Evolutionary conservation across 2,113 vertebrate species (phyloP).

Genomic region (Dromaius novaehollandiae): DNA sequence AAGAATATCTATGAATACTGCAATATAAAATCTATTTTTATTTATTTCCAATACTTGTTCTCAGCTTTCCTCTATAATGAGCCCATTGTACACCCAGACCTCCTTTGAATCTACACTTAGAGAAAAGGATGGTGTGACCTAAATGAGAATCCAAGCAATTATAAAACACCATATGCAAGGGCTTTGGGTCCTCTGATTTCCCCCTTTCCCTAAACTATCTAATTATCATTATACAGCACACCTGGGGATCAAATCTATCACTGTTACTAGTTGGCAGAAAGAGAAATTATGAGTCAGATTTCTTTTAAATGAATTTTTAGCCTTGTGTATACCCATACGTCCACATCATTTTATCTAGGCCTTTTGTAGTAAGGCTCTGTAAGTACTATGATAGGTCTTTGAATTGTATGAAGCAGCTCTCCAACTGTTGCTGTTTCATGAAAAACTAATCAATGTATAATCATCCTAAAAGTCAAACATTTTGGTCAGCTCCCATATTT

Average conservation of each 20-base stretch:
- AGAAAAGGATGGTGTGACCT: background rate
- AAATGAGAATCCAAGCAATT: background rate
- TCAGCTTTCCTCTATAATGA: background rate
- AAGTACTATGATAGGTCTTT: background rate
- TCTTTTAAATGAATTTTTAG: background rate
- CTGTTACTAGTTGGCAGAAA: background rate
- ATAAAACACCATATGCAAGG: background rate
- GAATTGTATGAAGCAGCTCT: background rate
- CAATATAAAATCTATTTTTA: background rate
- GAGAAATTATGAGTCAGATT: background rate
- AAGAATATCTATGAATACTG: background rate
- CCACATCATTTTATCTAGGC: background rate
- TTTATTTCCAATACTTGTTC: background rate
- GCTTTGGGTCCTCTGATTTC: background rate
- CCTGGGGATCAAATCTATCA: background rate
- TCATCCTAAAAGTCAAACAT: background rate
- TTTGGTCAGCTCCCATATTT: background rate
- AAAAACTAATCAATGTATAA: background rate
- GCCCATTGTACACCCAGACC: background rate
- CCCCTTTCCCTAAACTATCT: background rate
- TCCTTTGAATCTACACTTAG: background rate
- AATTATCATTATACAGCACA: background rate
- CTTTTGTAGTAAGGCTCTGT: accelerated
- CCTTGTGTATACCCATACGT: background rate
- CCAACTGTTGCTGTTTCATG: background rate